Base-by-base conservation (phyloP, 2,113 vertebrate genomes). In the Solea senegalensis region DNA sequence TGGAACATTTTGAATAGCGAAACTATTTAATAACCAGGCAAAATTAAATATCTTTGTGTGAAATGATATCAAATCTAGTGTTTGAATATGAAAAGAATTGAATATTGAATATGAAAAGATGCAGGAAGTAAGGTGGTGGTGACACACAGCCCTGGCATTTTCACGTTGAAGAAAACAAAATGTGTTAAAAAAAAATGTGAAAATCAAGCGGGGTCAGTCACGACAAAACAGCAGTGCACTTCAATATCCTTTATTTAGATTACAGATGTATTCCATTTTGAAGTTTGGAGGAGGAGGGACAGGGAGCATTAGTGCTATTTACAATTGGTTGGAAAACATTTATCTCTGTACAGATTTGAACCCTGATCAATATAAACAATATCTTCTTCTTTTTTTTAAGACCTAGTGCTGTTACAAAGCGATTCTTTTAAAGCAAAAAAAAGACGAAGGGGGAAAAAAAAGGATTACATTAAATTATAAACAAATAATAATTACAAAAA, bases 361-460 rank as follows among this genome's bases (percentile, higher is more conserved):
- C 94, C 96, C 94, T 96, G 95, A 97, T 97, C 94, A 95, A 94
- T 96, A 97, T 96, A 95, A 97, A 97, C 94, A 96, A 92, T 95
- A 94, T 34, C 34, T 93, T 91, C 34, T 93, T 91, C 1, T 21
- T 21, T 21, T 91, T 93, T 94, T 95, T 94, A 96, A 91, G 95
- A 94, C 93, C 95, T 95, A 93, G 89, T 88, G 95, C 94, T 94
- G 94, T 96, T 91, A 95, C 93, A 96, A 96, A 95, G 96, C 94
- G 89, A 95, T 93, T 94, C 84, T 86, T 46, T 94, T 93, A 92
- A 95, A 95, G 93, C 93, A 91, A 91, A 92, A 94, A 11, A 59
- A 14, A 94, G 12, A 12, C 0, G 28, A 14, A 54, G 16, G 92
- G 89, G 93, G 91, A 89, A 87, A 92, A 72, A 91, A 90, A 93